Evolutionary conservation across 2,888 invertebrate species (phyloP).

Genomic region (Pachydiplax longipennis): DNA sequence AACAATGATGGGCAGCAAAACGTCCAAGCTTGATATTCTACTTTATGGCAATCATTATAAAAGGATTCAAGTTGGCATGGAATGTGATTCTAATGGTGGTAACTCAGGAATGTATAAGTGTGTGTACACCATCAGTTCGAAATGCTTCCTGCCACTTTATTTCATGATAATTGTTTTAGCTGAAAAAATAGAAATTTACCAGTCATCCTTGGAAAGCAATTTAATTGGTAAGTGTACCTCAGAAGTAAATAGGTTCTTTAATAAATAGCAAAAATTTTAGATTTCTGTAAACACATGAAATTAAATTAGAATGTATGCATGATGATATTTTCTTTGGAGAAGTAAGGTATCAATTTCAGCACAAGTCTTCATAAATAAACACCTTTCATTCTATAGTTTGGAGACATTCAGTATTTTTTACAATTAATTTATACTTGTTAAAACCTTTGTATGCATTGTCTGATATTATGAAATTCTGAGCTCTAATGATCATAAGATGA

Average conservation of each 20-base stretch:
- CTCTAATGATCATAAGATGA: too few relatives aligned
- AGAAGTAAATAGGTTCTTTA: not conserved
- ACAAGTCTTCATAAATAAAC: too few relatives aligned
- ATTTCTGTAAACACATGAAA: not conserved
- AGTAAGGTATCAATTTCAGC: too few relatives aligned
- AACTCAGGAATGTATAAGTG: not conserved
- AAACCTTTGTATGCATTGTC: too few relatives aligned
- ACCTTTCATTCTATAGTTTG: too few relatives aligned
- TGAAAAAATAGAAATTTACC: constrained; percentile 21
- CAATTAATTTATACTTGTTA: too few relatives aligned
- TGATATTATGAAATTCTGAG: too few relatives aligned
- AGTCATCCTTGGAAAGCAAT: not conserved
- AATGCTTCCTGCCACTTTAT: not conserved
- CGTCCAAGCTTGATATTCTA: not conserved
- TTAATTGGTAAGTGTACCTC: not conserved
- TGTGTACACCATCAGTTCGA: not conserved
- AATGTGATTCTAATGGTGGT: not conserved
- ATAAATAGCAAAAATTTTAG: not conserved
- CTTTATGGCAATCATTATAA: not conserved
- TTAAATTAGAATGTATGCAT: too few relatives aligned
- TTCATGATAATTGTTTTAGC: not conserved
- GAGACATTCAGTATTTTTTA: too few relatives aligned
- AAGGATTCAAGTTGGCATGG: not conserved
- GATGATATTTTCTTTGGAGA: too few relatives aligned
- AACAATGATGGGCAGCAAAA: not conserved